Percentiles rank a stretch among this genome's conserved stretches.
Evolutionary conservation across 1,140 invertebrate genomes (phyloP).

Genomic region (Teleopsis dalmanni): DNA sequence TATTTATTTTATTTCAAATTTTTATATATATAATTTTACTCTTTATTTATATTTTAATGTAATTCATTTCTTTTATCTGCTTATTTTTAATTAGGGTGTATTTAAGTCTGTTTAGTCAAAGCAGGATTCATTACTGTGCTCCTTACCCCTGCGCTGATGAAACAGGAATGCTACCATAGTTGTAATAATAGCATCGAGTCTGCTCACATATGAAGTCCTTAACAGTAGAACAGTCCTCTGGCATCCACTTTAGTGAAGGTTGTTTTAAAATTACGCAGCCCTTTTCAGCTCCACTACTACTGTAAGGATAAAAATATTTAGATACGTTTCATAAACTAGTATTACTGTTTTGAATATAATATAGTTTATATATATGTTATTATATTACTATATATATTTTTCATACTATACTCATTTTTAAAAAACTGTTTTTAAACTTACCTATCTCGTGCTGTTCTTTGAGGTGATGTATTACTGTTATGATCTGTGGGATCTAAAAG

Average conservation of each 20-base stretch:
- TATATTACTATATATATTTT: not conserved
- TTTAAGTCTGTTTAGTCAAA: too few species aligned
- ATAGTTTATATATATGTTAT: not conserved
- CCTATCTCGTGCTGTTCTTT: slow-evolving; percentile 68
- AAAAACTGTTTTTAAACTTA: slow-evolving; percentile 38
- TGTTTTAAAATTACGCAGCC: slow-evolving; percentile 68
- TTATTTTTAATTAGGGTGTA: too few species aligned
- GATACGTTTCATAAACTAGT: not conserved
- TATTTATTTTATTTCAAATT: slow-evolving; percentile 7
- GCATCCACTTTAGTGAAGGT: slow-evolving; percentile 68
- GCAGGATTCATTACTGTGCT: not conserved
- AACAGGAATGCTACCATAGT: slow-evolving; percentile 81
- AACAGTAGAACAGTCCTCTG: slow-evolving; percentile 70
- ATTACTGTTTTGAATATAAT: too few species aligned
- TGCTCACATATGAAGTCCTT: slow-evolving; percentile 85
- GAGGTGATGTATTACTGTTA: slow-evolving; percentile 63
- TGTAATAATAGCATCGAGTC: slow-evolving; percentile 82
- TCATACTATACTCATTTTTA: not conserved
- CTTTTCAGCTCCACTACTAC: slow-evolving; percentile 57
- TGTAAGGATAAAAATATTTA: slow-evolving; percentile 29
- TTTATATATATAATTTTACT: slow-evolving; percentile 15
- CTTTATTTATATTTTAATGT: too few species aligned
- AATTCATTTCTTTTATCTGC: too few species aligned
- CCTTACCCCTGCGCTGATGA: slow-evolving; percentile 80
- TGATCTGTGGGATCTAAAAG: slow-evolving; percentile 49